A percentile compares a stretch with the other conserved stretches of the same genome.
phyloP scores from a whole-genome alignment of 2,888 invertebrate species.

The Nesidiocoris tenuis region DNA sequence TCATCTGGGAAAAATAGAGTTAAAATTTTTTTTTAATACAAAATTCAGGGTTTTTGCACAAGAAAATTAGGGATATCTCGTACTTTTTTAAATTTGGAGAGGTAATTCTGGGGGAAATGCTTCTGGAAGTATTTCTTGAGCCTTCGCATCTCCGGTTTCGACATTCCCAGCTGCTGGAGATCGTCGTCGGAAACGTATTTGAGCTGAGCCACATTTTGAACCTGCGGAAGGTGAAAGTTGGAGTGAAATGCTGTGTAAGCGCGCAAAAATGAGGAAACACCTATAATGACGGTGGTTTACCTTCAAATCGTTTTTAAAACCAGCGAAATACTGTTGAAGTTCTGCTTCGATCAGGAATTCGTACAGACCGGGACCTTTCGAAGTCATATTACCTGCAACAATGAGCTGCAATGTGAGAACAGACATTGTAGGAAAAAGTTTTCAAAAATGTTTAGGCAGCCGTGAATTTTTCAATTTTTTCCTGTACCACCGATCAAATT shows the following conservation, averaged over 20 bases:
- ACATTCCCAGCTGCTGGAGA: slow-evolving; percentile 85
- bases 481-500: too few species aligned
- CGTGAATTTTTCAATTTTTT: too few species aligned
- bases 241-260: too few species aligned
- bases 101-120: slow-evolving; percentile 89
- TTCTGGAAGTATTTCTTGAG: slow-evolving; percentile 91
- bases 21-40: too few species aligned
- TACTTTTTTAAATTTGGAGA: slow-evolving; percentile 85
- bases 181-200: slow-evolving; percentile 95
- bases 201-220: slow-evolving; percentile 81
- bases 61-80: background rate
- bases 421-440: too few species aligned
- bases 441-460: too few species aligned
- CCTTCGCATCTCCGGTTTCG: slow-evolving; percentile 90
- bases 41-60: background rate
- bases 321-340: slow-evolving; percentile 83
- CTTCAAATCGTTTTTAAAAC: slow-evolving; percentile 80
- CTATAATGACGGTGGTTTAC: too few species aligned
- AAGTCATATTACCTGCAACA: slow-evolving; percentile 43
- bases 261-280: too few species aligned
- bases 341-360: slow-evolving; percentile 94
- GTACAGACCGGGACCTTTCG: slow-evolving; percentile 66
- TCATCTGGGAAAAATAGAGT: slow-evolving; percentile 52
- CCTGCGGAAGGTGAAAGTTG: slow-evolving; percentile 53
- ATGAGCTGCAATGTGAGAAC: too few species aligned